Conservation (phyloP, 2,113 vertebrate genomes). For the Oplegnathus fasciatus region DNA sequence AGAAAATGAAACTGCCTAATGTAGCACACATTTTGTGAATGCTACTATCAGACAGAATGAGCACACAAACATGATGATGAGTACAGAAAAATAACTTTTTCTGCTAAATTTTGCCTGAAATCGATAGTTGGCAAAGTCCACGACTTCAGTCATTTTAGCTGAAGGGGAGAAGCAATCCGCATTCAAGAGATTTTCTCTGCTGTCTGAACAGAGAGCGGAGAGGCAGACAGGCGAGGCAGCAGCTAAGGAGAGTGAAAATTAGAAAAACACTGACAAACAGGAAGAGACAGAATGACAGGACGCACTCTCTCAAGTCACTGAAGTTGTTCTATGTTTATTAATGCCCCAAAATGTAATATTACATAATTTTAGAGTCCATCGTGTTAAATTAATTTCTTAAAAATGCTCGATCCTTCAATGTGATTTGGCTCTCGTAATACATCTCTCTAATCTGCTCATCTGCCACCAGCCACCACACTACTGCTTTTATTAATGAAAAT, state of each 20-base stretch:
- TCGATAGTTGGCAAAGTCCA: conserved; percentile 14
- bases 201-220: conserved; percentile 14
- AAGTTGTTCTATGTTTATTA: conserved; percentile 9
- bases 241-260: conserved; percentile 34
- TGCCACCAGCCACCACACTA: conserved; percentile 9
- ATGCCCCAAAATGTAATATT: neutral
- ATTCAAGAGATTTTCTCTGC: conserved; percentile 47
- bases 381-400: conserved; percentile 31
- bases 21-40: conserved; percentile 21
- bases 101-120: conserved; percentile 13
- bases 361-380: neutral
- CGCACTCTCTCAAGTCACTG: neutral
- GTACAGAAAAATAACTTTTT: neutral
- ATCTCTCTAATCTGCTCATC: conserved; percentile 57
- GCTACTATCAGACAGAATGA: neutral
- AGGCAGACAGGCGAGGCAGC: conserved; percentile 6
- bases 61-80: neutral
- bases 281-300: conserved; percentile 15
- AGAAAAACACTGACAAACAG: conserved; percentile 34
- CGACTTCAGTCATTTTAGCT: conserved; percentile 28
- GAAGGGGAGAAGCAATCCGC: conserved; percentile 16
- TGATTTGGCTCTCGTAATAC: conserved; percentile 34
- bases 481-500: conserved; percentile 62
- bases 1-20: conserved; percentile 35
- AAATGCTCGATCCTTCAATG: conserved; percentile 34